Evolutionary conservation across 2,888 invertebrate genomes (phyloP), one percentile per base, ranked within the genome.

Genomic region (Limnephilus auricula): DNA sequence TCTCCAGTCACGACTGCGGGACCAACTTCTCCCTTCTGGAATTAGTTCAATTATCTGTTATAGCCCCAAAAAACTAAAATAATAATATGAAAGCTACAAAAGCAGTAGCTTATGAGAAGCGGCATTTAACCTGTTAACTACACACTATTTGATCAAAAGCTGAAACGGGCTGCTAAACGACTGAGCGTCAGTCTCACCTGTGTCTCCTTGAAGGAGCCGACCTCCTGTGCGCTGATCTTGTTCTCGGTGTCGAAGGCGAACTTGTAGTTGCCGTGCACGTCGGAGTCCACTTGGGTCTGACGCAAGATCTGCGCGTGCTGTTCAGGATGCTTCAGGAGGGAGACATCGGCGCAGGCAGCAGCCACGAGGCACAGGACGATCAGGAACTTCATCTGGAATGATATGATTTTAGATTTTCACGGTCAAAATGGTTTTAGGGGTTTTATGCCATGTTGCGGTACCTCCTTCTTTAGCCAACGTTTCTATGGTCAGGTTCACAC

Each of bases 181-280:
- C 15, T 13, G 0, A 4, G 45, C 1, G 45, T 45, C 13, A 45
- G 34, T 79, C 89, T 89, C 30, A 89, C 89, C 32, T 31, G 40
- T 10, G 95, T 94, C 94, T 96, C 95, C 95, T 96, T 96, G 93
- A 96, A 93, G 84, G 94, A 94, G 92, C 97, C 97, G 80, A 94
- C 94, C 93, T 97, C 97, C 13, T 96, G 94, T 4, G 96, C 97
- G 0, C 93, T 93, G 93, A 97, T 97, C 79, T 97, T 97, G 93
- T 97, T 97, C 9, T 96, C 97, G 50, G 97, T 97, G 94, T 97
- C 97, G 94, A 95, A 97, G 2, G 95, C 94, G 93, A 94, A 97
- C 6, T 40, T 79, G 94, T 97, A 97, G 4, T 96, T 95, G 37
- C 97, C 97, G 92, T 97, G 97, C 0, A 97, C 96, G 93, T 95